Conservation (phyloP, 2,113 vertebrate species). For the Muscicapa adusta region DNA sequence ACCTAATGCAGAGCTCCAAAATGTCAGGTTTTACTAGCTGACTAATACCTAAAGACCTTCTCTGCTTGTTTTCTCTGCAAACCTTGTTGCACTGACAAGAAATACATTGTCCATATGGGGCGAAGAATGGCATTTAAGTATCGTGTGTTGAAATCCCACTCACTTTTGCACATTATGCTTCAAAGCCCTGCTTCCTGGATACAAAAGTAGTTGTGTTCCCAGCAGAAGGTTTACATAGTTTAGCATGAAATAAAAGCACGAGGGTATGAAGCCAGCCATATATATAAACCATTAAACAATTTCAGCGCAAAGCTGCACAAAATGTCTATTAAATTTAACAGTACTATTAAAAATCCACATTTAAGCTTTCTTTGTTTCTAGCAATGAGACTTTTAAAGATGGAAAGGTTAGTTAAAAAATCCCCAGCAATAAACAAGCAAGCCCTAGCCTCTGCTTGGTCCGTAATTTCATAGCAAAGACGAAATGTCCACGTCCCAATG, state of each 20-base stretch:
- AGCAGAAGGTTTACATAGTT: conserved; percentile 54
- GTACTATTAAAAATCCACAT: conserved; percentile 53
- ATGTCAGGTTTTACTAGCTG: conserved; percentile 12
- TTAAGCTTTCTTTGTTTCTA: conserved; percentile 62
- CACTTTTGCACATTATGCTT: conserved; percentile 55
- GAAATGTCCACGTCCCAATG: not conserved
- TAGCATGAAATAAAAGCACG: conserved; percentile 48
- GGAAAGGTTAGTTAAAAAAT: not conserved
- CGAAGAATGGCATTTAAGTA: conserved; percentile 45
- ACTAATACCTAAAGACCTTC: not conserved
- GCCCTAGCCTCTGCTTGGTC: not conserved
- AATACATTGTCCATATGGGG: conserved; percentile 42
- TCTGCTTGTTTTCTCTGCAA: conserved; percentile 34
- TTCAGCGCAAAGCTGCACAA: conserved; percentile 53
- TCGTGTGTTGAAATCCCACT: conserved; percentile 53
- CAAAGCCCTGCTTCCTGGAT: conserved; percentile 60
- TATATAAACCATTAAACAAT: conserved; percentile 64
- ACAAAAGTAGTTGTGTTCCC: conserved; percentile 65
- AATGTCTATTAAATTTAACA: conserved; percentile 65
- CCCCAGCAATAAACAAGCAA: not conserved
- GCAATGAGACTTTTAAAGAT: conserved; percentile 6
- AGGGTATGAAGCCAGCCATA: conserved; percentile 35
- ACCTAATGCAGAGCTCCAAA: not conserved
- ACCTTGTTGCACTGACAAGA: conserved; percentile 40
- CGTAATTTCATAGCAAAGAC: not conserved